phyloP scores from a whole-genome alignment of 2,888 invertebrate species.

The Zaprionus bogoriensis region DNA sequence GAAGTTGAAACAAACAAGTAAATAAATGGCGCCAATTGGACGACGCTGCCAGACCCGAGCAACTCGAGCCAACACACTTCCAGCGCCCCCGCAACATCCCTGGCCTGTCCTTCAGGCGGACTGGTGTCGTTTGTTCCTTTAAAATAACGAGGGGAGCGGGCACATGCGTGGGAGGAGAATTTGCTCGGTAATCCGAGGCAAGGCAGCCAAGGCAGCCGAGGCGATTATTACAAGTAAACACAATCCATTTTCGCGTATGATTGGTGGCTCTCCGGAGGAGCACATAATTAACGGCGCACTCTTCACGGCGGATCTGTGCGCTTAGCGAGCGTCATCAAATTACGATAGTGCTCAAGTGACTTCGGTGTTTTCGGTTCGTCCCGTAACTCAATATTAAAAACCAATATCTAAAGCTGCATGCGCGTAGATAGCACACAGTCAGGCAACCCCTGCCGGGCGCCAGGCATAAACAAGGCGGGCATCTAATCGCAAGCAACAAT shows the following conservation, averaged over 20 bases:
- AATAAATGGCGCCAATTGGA: constrained; percentile 79
- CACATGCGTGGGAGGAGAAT: constrained; percentile 38
- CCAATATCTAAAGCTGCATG: constrained; percentile 54
- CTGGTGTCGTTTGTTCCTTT: constrained; percentile 62
- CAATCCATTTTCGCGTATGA: constrained; percentile 75
- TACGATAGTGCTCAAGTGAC: constrained; percentile 7
- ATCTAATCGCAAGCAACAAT: constrained; percentile 69
- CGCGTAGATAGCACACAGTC: constrained; percentile 53
- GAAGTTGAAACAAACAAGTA: constrained; percentile 77
- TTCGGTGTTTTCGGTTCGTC: neutral
- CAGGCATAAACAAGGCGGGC: constrained; percentile 55
- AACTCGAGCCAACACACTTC: too few species aligned
- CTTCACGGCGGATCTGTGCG: neutral
- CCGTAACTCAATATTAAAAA: constrained; percentile 72
- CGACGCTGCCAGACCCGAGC: constrained; percentile 34
- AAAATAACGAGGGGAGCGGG: constrained; percentile 41
- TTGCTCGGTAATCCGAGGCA: constrained; percentile 72
- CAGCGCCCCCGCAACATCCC: constrained; percentile 18
- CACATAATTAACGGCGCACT: constrained; percentile 48
- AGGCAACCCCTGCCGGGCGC: constrained; percentile 19
- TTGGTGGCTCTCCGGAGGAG: constrained; percentile 42
- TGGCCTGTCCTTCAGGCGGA: constrained; percentile 4
- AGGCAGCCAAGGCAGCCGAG: constrained; percentile 72
- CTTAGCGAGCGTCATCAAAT: constrained; percentile 40
- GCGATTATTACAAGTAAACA: constrained; percentile 75